Base-by-base conservation (phyloP, 2,888 invertebrate species). In the Lochmaea crataegi region DNA sequence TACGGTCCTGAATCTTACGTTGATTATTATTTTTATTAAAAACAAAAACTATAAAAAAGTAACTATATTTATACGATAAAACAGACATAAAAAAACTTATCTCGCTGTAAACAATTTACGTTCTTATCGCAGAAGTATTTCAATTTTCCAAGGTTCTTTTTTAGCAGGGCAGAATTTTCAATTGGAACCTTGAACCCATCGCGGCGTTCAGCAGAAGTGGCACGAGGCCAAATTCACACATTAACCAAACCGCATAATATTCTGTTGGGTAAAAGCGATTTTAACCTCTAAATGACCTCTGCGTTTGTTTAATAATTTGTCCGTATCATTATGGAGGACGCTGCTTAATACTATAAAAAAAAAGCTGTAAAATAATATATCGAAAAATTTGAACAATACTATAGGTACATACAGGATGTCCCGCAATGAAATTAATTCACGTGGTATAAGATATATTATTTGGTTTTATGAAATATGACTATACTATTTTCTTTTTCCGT, bases 271-370 rank as follows among this genome's bases (percentile, higher is more conserved):
- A 71, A 70, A 32, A 71, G 76, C 74, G 77, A 75, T 73, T 78
- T 74, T 77, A 79, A 82, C 82, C 82, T 82, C 80, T 77, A 75
- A 72, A 74, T 80, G 81, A 81, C 81, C 79, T 82, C 79, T 75
- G 60, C 61, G 63, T 72, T 73, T 75, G 76, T 70, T 65, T 71
- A 66, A 51, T 22, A 66, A 65, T 73, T 66, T 66, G 69, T 14
- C 61, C 22, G 41, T 58, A 57, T 57, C 48, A 48, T 60, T 60
- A 26, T 68, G 51, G 51, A 68, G 60, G 51, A 60, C 42, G 10
- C 58, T 42, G 26, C 22, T 58, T 18, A 57, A 11, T 48, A 58
- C 48, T 32, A 45, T 48, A 7, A 32, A 32, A 68, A 32, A 68
- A 60, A 60, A 16, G 22, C 38, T 22, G 60, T 68, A 60, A 60